phyloP scores from a whole-genome alignment of 2,888 invertebrate genomes.

The Diadegma fenestrale region DNA sequence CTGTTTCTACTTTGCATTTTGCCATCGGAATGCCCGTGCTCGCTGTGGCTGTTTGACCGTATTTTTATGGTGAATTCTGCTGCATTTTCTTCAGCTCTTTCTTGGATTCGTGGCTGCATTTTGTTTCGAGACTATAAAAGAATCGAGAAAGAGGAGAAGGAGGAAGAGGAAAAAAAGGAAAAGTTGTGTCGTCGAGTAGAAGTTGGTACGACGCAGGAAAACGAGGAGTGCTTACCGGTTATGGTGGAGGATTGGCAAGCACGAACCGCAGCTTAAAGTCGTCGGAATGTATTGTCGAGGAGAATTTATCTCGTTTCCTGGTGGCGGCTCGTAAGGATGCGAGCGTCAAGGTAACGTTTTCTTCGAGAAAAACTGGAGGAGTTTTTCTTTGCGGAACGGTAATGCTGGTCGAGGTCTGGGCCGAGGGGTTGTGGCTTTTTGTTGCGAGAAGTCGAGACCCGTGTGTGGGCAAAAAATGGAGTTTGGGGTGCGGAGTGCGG shows the following conservation, averaged over 20 bases:
- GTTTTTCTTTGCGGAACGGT: constrained; percentile 23
- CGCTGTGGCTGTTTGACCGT: constrained; percentile 30
- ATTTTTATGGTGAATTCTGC: constrained; percentile 29
- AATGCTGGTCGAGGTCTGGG: neutral
- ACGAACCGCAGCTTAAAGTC: constrained; percentile 63
- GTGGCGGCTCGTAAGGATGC: constrained; percentile 7
- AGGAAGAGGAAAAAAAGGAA: constrained; percentile 22
- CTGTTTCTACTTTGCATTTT: constrained; percentile 58
- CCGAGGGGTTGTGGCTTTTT: constrained; percentile 15
- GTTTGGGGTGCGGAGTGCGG: neutral
- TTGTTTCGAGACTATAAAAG: constrained; percentile 46
- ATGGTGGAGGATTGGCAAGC: constrained; percentile 55
- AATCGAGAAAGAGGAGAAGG: neutral
- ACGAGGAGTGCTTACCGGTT: constrained; percentile 62
- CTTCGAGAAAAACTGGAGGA: neutral
- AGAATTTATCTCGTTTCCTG: constrained; percentile 60
- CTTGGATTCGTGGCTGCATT: constrained; percentile 7
- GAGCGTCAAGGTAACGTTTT: constrained; percentile 29
- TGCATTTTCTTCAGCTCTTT: constrained; percentile 8
- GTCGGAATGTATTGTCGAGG: constrained; percentile 59
- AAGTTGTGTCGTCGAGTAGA: constrained; percentile 46
- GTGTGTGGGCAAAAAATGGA: neutral
- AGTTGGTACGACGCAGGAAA: constrained; percentile 49
- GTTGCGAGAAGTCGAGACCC: neutral
- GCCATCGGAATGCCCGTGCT: constrained; percentile 44